Conservation (phyloP, 2,888 invertebrate species). For the Theristus sp. region DNA sequence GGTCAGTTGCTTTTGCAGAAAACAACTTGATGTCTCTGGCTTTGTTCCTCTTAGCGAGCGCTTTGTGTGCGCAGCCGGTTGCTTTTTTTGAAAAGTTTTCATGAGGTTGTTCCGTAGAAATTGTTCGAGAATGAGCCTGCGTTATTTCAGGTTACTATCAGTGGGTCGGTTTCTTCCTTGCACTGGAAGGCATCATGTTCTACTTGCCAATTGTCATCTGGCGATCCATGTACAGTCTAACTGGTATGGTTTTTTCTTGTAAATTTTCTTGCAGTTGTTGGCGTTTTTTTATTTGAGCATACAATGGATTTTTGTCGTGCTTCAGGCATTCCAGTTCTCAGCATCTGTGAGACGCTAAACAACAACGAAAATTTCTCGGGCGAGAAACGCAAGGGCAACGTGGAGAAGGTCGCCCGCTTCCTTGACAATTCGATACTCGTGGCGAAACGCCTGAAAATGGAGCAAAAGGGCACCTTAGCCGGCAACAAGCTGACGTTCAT, state of each 20-base stretch:
- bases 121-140: too few species aligned
- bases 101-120: too few species aligned
- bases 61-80: too few species aligned
- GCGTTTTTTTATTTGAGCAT: too few species aligned
- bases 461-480: slow-evolving; percentile 1
- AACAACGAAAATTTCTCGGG: slow-evolving; percentile 21
- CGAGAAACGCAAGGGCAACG: slow-evolving; percentile 18
- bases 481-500: slow-evolving; percentile 10
- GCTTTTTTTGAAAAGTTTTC: too few species aligned
- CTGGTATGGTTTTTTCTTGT: slow-evolving; percentile 13
- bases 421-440: slow-evolving; percentile 9
- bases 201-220: slow-evolving; percentile 26
- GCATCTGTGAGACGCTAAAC: slow-evolving; percentile 23
- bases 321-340: slow-evolving; percentile 19
- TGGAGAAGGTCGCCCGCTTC: slow-evolving; percentile 16
- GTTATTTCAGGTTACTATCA: slow-evolving; percentile 19
- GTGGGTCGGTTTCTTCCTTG: slow-evolving; percentile 27
- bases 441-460: background rate
- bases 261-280: background rate
- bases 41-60: too few species aligned
- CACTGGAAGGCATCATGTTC: slow-evolving; percentile 25
- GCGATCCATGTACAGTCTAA: slow-evolving; percentile 15
- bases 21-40: background rate
- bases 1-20: slow-evolving; percentile 11
- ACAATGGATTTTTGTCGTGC: too few species aligned